Conservation (phyloP, 2,888 invertebrate genomes). For the Tromatobia lineatoria region DNA sequence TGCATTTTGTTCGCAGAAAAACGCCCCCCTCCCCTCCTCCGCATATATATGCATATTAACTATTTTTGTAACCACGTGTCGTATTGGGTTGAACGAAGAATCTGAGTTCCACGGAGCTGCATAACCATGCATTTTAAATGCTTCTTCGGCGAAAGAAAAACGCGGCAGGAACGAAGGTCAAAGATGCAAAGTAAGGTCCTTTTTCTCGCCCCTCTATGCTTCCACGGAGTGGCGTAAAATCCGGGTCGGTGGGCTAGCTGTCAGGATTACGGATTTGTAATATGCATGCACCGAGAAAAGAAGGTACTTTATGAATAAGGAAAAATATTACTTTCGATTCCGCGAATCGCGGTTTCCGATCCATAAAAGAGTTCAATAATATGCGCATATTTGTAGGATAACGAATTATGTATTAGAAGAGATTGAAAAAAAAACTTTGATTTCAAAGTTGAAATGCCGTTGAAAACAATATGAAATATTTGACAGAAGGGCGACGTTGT, state of each 20-base stretch:
- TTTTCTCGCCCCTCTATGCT: neutral
- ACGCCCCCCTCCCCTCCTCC: no score
- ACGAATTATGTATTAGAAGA: neutral
- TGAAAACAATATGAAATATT: neutral
- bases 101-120: slow-evolving; percentile 26
- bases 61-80: slow-evolving; percentile 13
- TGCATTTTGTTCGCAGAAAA: no score
- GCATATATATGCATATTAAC: no score
- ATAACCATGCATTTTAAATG: slow-evolving; percentile 53
- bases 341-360: neutral
- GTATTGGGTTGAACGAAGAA: slow-evolving; percentile 7
- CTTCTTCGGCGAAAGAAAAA: slow-evolving; percentile 29
- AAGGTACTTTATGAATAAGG: neutral
- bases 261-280: neutral
- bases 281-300: neutral
- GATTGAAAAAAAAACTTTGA: no score
- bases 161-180: slow-evolving; percentile 19
- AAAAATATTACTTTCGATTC: neutral
- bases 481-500: neutral
- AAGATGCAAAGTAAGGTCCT: slow-evolving; percentile 23
- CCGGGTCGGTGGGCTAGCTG: neutral
- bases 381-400: neutral
- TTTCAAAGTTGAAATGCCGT: neutral
- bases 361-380: neutral
- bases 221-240: neutral